Base-by-base conservation (phyloP, 2,888 invertebrate genomes). In the Ormyrus labotus region DNA sequence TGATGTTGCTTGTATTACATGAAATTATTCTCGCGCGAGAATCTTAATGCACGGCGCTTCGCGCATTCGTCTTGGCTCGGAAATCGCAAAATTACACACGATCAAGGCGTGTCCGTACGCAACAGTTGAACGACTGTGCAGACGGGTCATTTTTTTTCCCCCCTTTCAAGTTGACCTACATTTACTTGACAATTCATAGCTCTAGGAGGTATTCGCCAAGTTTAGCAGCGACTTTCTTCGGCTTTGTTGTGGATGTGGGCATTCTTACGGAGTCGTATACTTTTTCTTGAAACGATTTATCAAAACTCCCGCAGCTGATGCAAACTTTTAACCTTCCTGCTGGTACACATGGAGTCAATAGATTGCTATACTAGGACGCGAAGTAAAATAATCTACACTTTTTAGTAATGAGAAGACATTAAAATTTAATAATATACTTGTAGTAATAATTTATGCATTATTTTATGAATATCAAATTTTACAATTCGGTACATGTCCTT, bases 141-240 rank as follows among this genome's bases (percentile, higher is more conserved):
- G 50, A 34, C 45, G 65, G 45, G 19, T 10, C n/a, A n/a, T 8
- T 57, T 68, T 79, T 68, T 69, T 58, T n/a, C n/a, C 55, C 58
- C 53, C 58, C 45, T 47, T 11, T 8, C 51, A n/a, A 9, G 13
- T 51, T 63, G 63, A 73, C 73, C 73, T 57, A 73, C 45, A 79
- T 73, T 63, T 63, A 11, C 69, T 57, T 63, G 73, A 51, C 73
- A 69, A 73, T 79, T 79, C 68, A 79, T 73, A 64, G 63, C 19
- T 73, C 6, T 57, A 61, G 69, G 13, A 79, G 51, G 51, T 13
- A 65, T n/a, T 71, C 13, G 4, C 47, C 53, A 64, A 13, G n/a
- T 48, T 69, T 61, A n/a, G 11, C 10, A 10, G 45, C 5, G 47
- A 19, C 53, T 69, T 63, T 13, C 51, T 63, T 55, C 11, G 34